Conservation (phyloP, 2,113 vertebrate species). For the Passer montanus region DNA sequence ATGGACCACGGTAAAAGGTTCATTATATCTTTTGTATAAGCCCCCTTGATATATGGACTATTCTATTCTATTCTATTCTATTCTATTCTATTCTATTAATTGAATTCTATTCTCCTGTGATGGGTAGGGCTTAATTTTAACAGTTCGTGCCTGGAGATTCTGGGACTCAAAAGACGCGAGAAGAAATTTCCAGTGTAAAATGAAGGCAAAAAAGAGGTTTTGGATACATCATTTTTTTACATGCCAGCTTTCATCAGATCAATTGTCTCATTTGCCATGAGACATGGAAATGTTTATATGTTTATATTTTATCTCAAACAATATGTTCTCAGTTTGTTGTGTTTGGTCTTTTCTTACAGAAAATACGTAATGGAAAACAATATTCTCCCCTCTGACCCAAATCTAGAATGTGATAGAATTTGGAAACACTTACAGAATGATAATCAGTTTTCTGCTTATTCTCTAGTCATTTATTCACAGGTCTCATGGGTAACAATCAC, state of each 20-base stretch:
- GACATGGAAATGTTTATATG: no score
- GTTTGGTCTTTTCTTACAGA: not conserved
- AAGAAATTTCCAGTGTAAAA: not conserved
- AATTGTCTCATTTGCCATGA: not conserved
- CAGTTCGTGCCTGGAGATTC: not conserved
- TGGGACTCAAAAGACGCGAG: not conserved
- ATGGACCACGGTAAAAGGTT: not conserved
- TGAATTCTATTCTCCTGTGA: not conserved
- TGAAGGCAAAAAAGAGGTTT: not conserved
- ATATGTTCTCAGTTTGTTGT: not conserved
- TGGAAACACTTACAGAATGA: not conserved
- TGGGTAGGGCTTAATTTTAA: fast-evolving
- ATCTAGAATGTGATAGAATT: not conserved
- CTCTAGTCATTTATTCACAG: not conserved
- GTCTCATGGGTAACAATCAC: not conserved
- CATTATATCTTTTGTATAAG: fast-evolving
- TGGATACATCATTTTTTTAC: not conserved
- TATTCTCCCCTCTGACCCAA: not conserved
- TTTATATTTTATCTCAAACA: not conserved
- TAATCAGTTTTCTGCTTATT: not conserved
- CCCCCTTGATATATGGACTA: not conserved
- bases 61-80: not conserved
- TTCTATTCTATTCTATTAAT: not conserved
- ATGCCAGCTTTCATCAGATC: not conserved
- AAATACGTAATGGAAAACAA: not conserved